phyloP scores from a whole-genome alignment of 2,888 invertebrate genomes.

The Bellardia bayeri region DNA sequence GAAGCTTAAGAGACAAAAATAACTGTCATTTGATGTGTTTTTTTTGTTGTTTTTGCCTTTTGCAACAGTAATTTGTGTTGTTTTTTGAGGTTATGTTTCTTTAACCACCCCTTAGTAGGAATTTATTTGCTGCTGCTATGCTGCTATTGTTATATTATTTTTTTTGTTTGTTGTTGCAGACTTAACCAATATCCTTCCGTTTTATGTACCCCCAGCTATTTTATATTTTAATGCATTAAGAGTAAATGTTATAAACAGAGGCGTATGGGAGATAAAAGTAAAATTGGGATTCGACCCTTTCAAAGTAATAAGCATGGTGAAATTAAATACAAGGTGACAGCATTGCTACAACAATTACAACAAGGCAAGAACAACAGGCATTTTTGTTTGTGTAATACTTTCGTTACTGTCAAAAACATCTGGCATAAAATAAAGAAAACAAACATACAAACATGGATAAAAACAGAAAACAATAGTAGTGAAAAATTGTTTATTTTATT shows the following conservation, averaged over 20 bases:
- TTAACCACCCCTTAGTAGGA: conserved; percentile 52
- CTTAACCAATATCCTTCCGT: conserved; percentile 54
- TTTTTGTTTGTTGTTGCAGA: conserved; percentile 29
- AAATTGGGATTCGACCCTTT: no score
- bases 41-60: conserved; percentile 42
- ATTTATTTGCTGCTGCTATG: conserved; percentile 30
- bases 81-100: conserved; percentile 71
- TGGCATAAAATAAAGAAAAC: no score
- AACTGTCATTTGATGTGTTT: conserved; percentile 63
- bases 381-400: no score
- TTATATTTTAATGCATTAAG: conserved; percentile 39
- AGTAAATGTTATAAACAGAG: neutral
- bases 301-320: no score
- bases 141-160: conserved; percentile 20
- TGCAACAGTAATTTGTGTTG: conserved; percentile 63
- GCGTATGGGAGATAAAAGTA: neutral
- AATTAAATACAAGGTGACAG: no score
- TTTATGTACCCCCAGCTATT: conserved; percentile 14
- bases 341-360: no score
- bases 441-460: no score
- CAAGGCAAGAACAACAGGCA: no score
- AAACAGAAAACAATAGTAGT: no score
- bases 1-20: conserved; percentile 62
- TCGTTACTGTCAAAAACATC: no score
- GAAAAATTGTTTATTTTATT: no score